These are phyloP conservation scores for Isaurus tuberculatus DNA, from an alignment of 92 coral and sea anemone genomes.

Conservation along the genomic window DNA sequence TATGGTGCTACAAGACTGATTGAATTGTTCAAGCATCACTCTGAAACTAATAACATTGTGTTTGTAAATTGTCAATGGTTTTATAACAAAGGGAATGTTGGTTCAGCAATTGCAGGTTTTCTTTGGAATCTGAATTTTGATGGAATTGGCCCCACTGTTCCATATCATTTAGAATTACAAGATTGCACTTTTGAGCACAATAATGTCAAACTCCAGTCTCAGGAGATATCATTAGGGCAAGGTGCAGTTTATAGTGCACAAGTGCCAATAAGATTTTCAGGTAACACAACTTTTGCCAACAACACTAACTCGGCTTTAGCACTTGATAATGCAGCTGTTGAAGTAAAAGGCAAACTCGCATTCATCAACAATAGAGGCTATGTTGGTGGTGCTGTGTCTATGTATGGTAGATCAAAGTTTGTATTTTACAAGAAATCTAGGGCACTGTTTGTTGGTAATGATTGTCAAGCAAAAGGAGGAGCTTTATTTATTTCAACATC, in stretches of 20 bases:
- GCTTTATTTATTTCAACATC: conserved; percentile 62
- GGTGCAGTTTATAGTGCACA: conserved; percentile 70
- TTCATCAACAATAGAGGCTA: conserved; percentile 64
- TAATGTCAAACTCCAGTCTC: conserved; percentile 30
- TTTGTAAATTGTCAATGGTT: conserved; percentile 60
- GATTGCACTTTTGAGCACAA: conserved; percentile 48
- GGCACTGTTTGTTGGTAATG: conserved; percentile 54
- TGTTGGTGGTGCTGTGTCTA: conserved; percentile 73
- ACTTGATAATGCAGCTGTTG: conserved; percentile 64
- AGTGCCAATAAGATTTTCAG: conserved; percentile 54
- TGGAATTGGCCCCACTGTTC: conserved; percentile 56
- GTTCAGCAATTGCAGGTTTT: conserved; percentile 69
- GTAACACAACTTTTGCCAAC: conserved; percentile 46
- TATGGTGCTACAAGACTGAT: conserved; percentile 63
- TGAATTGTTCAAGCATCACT: conserved; percentile 5
- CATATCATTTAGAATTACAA: conserved; percentile 55
- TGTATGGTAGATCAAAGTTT: conserved; percentile 70
- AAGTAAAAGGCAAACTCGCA: conserved; percentile 57
- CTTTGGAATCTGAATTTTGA: conserved; percentile 59
- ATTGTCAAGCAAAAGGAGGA: conserved; percentile 62
- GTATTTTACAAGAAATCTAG: conserved; percentile 58
- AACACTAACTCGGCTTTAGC: conserved; percentile 68
- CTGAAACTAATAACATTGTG: conserved; percentile 25
- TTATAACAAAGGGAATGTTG: conserved; percentile 62
- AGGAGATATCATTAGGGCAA: conserved; percentile 57